Percentiles rank a stretch among this genome's conserved stretches.
These are phyloP conservation scores for Drosophila anomelani DNA, from an alignment of 2,888 invertebrate species.

Conservation along the genomic window DNA sequence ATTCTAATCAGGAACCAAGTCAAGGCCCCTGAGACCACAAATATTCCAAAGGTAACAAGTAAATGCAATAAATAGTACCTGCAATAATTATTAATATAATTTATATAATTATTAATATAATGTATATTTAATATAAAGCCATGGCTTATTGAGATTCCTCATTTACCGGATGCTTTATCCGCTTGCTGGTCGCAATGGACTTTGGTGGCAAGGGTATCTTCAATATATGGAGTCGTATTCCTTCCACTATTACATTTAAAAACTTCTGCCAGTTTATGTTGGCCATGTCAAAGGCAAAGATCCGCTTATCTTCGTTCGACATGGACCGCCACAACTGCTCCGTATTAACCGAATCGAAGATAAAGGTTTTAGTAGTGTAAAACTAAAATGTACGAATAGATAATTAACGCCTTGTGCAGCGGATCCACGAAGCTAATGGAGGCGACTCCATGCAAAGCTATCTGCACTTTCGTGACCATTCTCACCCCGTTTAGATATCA, in stretches of 20 bases:
- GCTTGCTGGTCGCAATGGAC: conserved; percentile 87
- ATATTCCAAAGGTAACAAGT: background rate
- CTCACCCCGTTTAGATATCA: conserved; percentile 21
- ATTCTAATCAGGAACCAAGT: background rate
- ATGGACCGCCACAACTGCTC: too few relatives aligned
- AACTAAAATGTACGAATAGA: too few relatives aligned
- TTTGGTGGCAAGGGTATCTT: conserved; percentile 88
- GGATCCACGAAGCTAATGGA: too few relatives aligned
- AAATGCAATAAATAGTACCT: conserved; percentile 1
- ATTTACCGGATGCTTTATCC: too few relatives aligned
- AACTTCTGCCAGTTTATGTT: conserved; percentile 88
- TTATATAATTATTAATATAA: too few relatives aligned
- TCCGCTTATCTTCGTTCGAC: conserved; percentile 85
- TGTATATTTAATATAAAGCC: background rate
- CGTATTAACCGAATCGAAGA: too few relatives aligned
- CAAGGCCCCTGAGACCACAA: background rate
- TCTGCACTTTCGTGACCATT: too few relatives aligned
- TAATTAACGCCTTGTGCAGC: too few relatives aligned
- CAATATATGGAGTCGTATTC: conserved; percentile 90
- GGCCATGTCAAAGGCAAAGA: conserved; percentile 90
- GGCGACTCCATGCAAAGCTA: too few relatives aligned
- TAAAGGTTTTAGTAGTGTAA: too few relatives aligned
- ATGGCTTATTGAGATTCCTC: too few relatives aligned
- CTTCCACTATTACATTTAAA: conserved; percentile 87
- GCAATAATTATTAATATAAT: background rate